These are phyloP conservation scores for Melipona quadrifasciata DNA, from an alignment of 1,140 invertebrate genomes.

Conservation along the genomic window DNA sequence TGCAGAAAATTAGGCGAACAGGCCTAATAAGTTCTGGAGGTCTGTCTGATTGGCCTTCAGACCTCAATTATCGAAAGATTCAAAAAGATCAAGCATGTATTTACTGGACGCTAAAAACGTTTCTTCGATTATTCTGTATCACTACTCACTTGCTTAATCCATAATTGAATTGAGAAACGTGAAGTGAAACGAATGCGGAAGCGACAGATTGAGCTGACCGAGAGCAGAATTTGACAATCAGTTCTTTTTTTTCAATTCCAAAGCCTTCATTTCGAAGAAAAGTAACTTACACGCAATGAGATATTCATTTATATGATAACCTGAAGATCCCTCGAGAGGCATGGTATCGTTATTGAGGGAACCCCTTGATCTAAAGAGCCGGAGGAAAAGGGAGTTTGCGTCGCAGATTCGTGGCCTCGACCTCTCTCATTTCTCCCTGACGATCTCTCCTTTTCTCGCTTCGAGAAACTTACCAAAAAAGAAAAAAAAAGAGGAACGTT, in stretches of 20 bases:
- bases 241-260: neutral
- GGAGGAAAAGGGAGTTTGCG: conserved; percentile 6
- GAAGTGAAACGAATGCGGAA: neutral
- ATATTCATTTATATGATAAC: neutral
- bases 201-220: neutral
- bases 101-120: neutral
- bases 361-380: conserved; percentile 40
- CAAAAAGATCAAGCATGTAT: neutral
- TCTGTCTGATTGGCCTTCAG: too few species aligned
- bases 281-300: neutral
- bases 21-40: too few species aligned
- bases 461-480: neutral
- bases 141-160: neutral
- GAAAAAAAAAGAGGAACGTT: neutral
- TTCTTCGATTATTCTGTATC: neutral
- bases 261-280: neutral
- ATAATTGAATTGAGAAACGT: neutral
- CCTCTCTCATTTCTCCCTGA: neutral
- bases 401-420: conserved; percentile 39
- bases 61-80: neutral
- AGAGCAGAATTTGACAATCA: conserved; percentile 40
- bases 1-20: too few species aligned
- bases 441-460: neutral
- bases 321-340: conserved; percentile 44
- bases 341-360: conserved; percentile 31